Evolutionary conservation across 2,797 vertebrate species (phyloP).

Genomic region (Xenentodon cancila): DNA sequence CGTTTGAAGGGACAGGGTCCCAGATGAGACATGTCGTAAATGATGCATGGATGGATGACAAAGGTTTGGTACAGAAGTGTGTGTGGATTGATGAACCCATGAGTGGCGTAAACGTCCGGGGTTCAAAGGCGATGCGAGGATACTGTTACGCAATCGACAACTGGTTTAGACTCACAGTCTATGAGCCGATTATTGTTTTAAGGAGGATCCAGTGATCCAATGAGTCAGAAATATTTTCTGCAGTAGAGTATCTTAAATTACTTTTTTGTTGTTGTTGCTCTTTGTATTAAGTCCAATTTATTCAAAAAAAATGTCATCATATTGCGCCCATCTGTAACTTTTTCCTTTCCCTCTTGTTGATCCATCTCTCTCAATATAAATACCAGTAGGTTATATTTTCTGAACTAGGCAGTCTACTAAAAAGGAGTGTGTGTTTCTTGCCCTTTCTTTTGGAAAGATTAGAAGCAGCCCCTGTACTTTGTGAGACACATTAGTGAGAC

Average conservation of each 20-base stretch:
- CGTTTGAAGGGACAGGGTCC: conserved; percentile 20
- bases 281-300: not conserved
- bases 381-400: too few species aligned
- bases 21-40: not conserved
- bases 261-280: not conserved
- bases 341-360: too few species aligned
- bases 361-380: too few species aligned
- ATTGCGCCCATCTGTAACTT: too few species aligned
- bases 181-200: not conserved
- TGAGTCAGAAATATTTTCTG: not conserved
- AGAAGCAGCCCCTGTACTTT: not conserved
- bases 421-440: not conserved
- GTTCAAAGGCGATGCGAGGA: conserved; percentile 7
- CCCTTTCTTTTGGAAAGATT: not conserved
- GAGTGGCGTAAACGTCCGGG: not conserved
- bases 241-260: too few species aligned
- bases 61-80: not conserved
- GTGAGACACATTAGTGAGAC: not conserved
- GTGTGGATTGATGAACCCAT: not conserved
- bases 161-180: not conserved
- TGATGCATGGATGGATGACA: not conserved
- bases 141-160: not conserved
- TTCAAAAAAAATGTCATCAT: too few species aligned
- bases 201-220: not conserved
- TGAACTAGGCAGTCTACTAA: not conserved